Percentiles rank a stretch among this genome's conserved stretches.
These are phyloP conservation scores for Ibidorhyncha struthersii DNA, from an alignment of 2,113 vertebrate species.

Conservation along the genomic window DNA sequence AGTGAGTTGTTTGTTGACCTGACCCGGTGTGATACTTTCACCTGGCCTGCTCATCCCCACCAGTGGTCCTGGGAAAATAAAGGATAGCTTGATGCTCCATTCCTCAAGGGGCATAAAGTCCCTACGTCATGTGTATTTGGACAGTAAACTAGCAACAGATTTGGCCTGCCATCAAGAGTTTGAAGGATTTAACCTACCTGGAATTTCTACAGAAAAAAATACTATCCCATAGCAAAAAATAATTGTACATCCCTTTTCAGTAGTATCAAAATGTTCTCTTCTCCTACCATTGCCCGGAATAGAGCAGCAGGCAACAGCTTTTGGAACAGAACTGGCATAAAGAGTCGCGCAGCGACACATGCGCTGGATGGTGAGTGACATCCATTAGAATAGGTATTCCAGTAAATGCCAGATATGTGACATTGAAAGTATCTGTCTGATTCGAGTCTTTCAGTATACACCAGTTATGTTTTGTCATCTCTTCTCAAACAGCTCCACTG, in stretches of 20 bases:
- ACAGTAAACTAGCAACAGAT: not conserved
- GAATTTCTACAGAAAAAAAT: not conserved
- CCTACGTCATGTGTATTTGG: not conserved
- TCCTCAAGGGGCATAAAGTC: not conserved
- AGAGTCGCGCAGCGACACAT: not conserved
- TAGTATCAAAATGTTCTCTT: not conserved
- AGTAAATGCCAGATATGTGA: conserved; percentile 53
- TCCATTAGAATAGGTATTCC: conserved; percentile 58
- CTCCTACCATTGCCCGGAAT: not conserved
- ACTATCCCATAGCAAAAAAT: not conserved
- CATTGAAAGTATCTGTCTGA: conserved; percentile 40
- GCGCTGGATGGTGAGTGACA: conserved; percentile 49
- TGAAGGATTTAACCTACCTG: not conserved
- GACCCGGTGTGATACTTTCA: not conserved
- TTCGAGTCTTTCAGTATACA: not conserved
- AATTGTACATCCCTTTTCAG: not conserved
- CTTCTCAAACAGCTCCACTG: conserved; percentile 33
- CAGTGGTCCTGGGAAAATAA: not conserved
- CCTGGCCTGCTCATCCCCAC: not conserved
- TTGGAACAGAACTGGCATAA: not conserved
- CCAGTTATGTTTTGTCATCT: conserved; percentile 48
- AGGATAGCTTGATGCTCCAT: not conserved
- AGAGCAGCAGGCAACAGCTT: conserved; percentile 30
- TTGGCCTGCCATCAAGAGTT: not conserved
- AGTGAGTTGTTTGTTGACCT: not conserved